These are phyloP conservation scores for Dendrocopos noguchii DNA, from an alignment of 2,113 vertebrate species.

Conservation along the genomic window DNA sequence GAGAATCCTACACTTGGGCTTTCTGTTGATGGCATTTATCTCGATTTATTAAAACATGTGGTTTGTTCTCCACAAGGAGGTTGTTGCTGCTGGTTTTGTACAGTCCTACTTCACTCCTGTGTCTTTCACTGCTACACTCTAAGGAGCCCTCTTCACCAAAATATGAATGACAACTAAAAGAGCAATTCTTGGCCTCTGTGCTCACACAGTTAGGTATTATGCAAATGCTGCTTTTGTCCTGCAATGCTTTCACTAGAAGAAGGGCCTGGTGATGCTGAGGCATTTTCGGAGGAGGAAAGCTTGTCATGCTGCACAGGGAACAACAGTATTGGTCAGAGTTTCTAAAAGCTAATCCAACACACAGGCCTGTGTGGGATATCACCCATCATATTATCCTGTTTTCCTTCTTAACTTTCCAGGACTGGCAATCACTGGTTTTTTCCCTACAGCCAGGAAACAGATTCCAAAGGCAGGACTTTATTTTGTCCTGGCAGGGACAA, in stretches of 20 bases:
- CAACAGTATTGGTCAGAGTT: not conserved
- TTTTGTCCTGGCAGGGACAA: not conserved
- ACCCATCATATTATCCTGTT: not conserved
- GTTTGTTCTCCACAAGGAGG: not conserved
- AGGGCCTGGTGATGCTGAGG: not conserved
- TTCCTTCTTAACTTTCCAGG: not conserved
- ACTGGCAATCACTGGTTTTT: not conserved
- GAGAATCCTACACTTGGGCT: not conserved
- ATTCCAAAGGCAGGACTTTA: not conserved
- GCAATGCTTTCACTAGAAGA: not conserved
- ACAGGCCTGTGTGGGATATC: too few species aligned
- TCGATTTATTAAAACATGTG: not conserved
- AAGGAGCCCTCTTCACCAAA: not conserved
- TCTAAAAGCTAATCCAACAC: not conserved
- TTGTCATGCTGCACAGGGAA: not conserved
- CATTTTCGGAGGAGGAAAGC: not conserved
- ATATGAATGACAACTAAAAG: not conserved
- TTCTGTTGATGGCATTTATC: accelerated
- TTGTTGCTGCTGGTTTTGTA: not conserved
- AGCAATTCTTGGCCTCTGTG: not conserved
- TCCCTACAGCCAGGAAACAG: not conserved
- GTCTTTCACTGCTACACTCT: not conserved
- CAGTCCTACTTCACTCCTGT: not conserved
- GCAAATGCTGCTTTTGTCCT: not conserved
- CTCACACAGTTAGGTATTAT: not conserved